phyloP scores from a whole-genome alignment of 2,797 vertebrate species.

The Malurus splendens region DNA sequence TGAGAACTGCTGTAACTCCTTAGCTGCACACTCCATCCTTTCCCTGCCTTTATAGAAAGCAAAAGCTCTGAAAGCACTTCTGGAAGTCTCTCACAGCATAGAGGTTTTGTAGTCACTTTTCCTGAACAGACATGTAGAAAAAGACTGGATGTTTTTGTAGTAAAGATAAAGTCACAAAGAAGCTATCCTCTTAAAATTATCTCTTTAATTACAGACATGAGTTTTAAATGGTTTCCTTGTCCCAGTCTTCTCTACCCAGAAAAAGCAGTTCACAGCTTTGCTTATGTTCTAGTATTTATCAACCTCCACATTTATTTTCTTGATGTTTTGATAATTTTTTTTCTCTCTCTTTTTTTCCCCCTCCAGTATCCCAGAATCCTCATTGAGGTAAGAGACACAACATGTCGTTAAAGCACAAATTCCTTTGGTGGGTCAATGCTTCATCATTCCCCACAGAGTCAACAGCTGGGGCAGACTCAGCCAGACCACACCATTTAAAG shows the following conservation, averaged over 20 bases:
- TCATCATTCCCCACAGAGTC: neutral
- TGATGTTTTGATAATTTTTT: neutral
- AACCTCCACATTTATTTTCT: neutral
- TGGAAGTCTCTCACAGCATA: neutral
- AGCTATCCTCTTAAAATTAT: neutral
- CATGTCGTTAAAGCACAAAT: neutral
- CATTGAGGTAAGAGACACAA: slow-evolving; percentile 33
- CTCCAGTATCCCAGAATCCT: slow-evolving; percentile 27
- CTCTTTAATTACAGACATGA: neutral
- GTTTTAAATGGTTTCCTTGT: neutral
- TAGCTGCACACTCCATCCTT: neutral
- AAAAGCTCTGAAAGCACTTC: neutral
- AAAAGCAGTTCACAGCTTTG: neutral
- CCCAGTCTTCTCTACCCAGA: neutral
- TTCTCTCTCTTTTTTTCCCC: neutral
- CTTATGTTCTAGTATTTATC: neutral
- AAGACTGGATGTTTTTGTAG: neutral
- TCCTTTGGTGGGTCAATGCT: neutral
- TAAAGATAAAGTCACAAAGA: neutral
- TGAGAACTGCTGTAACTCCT: neutral
- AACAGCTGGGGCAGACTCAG: neutral
- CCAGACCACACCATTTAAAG: neutral
- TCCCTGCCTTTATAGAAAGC: neutral
- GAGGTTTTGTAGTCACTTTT: neutral
- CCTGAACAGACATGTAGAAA: neutral